These are phyloP conservation scores for Takifugu ocellatus DNA, from an alignment of 2,797 vertebrate genomes.

Conservation along the genomic window DNA sequence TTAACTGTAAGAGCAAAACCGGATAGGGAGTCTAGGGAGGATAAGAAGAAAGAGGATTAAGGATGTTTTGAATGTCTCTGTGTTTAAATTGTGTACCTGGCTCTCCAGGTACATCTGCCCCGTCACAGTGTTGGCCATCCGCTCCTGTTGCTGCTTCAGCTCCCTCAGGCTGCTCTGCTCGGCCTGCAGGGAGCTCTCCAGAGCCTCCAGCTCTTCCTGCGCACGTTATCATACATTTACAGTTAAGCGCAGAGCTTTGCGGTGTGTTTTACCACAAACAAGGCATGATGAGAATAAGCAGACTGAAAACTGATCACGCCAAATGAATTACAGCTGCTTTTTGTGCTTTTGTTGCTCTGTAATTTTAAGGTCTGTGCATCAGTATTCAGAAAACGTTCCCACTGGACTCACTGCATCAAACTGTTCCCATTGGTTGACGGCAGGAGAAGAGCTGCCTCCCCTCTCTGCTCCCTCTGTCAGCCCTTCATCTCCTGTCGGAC, in stretches of 20 bases:
- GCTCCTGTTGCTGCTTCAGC: constrained; percentile 90
- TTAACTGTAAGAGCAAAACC: too few species aligned
- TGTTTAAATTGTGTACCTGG: constrained; percentile 76
- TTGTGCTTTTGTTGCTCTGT: too few species aligned
- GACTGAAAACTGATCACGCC: too few species aligned
- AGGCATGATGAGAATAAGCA: too few species aligned
- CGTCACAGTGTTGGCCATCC: constrained; percentile 88
- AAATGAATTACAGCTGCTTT: too few species aligned
- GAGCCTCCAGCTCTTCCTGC: constrained; percentile 85
- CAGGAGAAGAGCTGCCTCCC: constrained; percentile 26
- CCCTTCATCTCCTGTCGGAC: constrained; percentile 39
- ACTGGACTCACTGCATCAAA: constrained; percentile 75
- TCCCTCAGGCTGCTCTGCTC: constrained; percentile 83
- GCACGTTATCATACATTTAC: not conserved
- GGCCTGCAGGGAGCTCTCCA: constrained; percentile 82
- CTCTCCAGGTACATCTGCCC: constrained; percentile 97
- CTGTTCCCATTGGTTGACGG: constrained; percentile 81
- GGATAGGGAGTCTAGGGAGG: too few species aligned
- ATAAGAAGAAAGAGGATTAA: too few species aligned
- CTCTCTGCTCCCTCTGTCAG: constrained; percentile 15
- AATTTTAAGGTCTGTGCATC: too few species aligned
- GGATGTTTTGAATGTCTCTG: too few species aligned
- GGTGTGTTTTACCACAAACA: not conserved
- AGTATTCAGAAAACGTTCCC: not conserved
- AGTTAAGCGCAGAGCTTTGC: not conserved